A percentile compares a stretch with the other conserved stretches of the same genome.
These are phyloP conservation scores for Athene noctua DNA, from an alignment of 2,113 vertebrate genomes.

Conservation along the genomic window DNA sequence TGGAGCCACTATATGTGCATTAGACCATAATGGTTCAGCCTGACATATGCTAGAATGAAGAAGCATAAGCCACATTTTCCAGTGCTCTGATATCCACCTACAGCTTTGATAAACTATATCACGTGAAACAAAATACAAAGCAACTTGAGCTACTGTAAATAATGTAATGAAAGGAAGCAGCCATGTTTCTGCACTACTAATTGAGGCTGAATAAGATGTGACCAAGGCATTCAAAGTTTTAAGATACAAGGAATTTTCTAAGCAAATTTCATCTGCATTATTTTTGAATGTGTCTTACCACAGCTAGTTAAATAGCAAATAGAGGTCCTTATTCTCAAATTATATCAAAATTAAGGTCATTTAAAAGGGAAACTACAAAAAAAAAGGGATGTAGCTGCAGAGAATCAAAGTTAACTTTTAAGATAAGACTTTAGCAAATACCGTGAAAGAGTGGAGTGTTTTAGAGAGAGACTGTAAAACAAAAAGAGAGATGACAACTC, in stretches of 20 bases:
- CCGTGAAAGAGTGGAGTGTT: background rate
- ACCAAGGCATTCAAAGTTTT: background rate
- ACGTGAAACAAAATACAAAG: background rate
- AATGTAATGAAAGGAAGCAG: background rate
- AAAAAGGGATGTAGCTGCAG: background rate
- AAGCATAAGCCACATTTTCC: background rate
- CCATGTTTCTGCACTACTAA: background rate
- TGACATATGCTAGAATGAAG: background rate
- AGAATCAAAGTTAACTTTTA: background rate
- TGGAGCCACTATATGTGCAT: background rate
- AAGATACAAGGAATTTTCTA: background rate
- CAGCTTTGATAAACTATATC: background rate
- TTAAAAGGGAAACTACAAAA: background rate
- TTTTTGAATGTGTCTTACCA: background rate
- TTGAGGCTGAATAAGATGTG: background rate
- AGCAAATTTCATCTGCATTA: background rate
- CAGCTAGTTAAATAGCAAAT: background rate
- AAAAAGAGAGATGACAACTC: background rate
- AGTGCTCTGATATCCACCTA: background rate
- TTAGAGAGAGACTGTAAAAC: background rate
- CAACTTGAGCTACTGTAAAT: background rate
- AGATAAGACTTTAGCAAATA: background rate
- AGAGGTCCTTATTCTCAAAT: background rate
- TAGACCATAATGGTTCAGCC: background rate
- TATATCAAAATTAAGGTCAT: background rate